These are phyloP conservation scores for Smittia sp. DNA, from an alignment of 2,888 invertebrate species.

Conservation along the genomic window DNA sequence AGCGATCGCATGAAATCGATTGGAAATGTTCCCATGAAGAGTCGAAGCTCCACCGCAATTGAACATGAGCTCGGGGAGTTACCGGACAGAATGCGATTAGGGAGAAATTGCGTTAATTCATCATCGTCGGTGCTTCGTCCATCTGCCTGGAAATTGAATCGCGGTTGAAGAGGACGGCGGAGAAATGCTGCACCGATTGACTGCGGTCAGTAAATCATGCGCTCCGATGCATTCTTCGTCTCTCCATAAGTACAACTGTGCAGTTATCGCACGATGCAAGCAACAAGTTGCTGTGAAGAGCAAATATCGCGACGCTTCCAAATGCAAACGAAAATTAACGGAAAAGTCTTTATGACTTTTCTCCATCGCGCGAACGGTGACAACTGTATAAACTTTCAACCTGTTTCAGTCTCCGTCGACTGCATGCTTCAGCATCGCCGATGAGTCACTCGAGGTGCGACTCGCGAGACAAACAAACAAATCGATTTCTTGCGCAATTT, in stretches of 20 bases:
- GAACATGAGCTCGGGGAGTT: no score
- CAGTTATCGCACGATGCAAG: slow-evolving; percentile 24
- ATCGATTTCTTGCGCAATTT: no score
- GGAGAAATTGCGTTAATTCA: no score
- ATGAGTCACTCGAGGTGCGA: no score
- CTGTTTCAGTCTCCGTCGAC: no score
- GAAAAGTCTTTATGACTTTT: no score
- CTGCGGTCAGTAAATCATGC: slow-evolving; percentile 34
- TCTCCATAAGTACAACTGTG: slow-evolving; percentile 3
- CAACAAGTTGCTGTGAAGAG: not conserved
- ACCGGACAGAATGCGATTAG: no score
- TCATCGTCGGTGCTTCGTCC: not conserved
- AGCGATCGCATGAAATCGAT: slow-evolving; percentile 2
- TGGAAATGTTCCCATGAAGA: slow-evolving; percentile 30
- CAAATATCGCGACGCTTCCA: not conserved
- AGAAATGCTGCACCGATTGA: not conserved
- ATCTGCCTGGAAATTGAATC: not conserved
- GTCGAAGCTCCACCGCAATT: not conserved
- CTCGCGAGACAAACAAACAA: no score
- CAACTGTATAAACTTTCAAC: no score
- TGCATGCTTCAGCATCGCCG: no score
- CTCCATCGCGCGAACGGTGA: no score
- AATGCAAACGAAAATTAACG: no score
- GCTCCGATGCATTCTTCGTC: not conserved
- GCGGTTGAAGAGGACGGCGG: not conserved